A percentile compares a stretch with the other conserved stretches of the same genome.
phyloP scores from a whole-genome alignment of 2,113 vertebrate species.

The Stegostoma tigrinum region DNA sequence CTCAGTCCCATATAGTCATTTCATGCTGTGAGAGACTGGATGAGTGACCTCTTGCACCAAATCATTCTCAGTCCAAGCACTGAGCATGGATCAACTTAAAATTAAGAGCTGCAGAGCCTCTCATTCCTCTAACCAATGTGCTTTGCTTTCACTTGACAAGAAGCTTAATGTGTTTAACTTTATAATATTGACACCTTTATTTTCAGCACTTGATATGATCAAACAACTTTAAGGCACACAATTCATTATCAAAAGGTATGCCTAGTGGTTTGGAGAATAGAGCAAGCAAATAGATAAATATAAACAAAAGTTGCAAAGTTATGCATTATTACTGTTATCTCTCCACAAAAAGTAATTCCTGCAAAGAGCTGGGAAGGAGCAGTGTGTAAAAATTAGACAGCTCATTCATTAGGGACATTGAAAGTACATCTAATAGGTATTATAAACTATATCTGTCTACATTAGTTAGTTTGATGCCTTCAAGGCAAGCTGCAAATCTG shows the following conservation, averaged over 20 bases:
- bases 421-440: conserved; percentile 3
- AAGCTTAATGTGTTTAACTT: background rate
- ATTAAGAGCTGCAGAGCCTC: background rate
- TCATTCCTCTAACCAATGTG: background rate
- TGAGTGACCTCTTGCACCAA: background rate
- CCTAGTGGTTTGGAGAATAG: background rate
- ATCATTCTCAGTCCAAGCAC: background rate
- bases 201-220: background rate
- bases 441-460: conserved; percentile 13
- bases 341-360: background rate
- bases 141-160: background rate
- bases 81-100: background rate
- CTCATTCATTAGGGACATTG: conserved; percentile 24
- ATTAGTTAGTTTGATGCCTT: conserved; percentile 31
- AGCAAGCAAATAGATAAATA: background rate
- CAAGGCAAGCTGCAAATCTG: conserved; percentile 31
- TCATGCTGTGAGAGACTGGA: background rate
- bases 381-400: conserved; percentile 10
- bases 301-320: background rate
- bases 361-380: background rate
- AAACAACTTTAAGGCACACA: background rate
- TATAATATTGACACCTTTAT: background rate
- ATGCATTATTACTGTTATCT: background rate
- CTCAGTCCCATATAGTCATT: background rate
- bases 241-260: background rate